Evolutionary conservation across 2,113 vertebrate genomes (phyloP), one percentile per base, ranked within the genome.

Genomic region (Gasterosteus aculeatus): DNA sequence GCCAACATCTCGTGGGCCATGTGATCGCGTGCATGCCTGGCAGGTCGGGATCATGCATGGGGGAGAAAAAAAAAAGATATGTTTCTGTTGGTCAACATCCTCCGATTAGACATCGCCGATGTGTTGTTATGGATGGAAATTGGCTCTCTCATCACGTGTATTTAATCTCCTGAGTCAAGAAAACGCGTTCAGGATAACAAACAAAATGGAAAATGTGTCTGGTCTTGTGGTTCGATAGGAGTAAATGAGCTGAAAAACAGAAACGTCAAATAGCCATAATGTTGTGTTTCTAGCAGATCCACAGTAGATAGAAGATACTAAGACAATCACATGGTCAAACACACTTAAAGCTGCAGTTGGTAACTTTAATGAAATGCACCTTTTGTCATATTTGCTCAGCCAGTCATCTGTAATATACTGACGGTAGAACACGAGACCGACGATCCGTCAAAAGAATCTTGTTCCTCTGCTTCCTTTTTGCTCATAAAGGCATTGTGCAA

Each of bases 1-100:
- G 98, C 98, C 85, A 99, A 99, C 94, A 99, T 99, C 93, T 97
- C 98, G 72, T 99, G 98, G 98, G 96, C 97, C 87, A 97, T 99
- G 96, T 99, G 96, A 98, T 64, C 42, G 26, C 16, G 5, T 16
- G 18, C 29, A n/a, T 35, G 68, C 47, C 47, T 57, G 83, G 64
- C 57, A 26, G 35, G 41, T 38, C 54, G 6, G 59, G 70, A 72
- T 51, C 14, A 26, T 58, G 69, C 60, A 6, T 74, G 56, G 64
- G 60, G 33, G 33, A 35, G 5, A 35, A 35, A 35, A 35, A 35
- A 35, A 35, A 35, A 35, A 35, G 33, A 35, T 4, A 35, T 38
- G 35, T 38, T 38, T 38, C 44, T 11, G 41, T 53, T 29, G 33
- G 77, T 80, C 59, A 51, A 47, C 56, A 29, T 69, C 41, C 9